Evolutionary conservation across 2,888 invertebrate species (phyloP), one percentile per base, ranked within the genome.

Genomic region (Synergus laeviventris): DNA sequence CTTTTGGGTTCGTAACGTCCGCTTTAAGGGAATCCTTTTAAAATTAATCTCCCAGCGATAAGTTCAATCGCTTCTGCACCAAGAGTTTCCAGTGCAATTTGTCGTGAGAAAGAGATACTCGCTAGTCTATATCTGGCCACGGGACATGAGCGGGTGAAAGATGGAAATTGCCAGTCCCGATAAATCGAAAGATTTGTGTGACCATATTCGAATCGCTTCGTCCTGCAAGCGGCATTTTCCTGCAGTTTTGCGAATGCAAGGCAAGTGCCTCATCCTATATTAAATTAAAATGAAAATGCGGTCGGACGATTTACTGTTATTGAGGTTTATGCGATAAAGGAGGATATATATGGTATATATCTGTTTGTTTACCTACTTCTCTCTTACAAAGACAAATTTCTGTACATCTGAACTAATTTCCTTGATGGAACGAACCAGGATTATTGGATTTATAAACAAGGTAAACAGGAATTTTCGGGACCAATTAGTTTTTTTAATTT

Each of bases 1-100:
- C 45, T 45, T 42, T 70, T 70, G 24, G 4, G 24, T 70, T 70
- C 16, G 9, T 31, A 31, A 49, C n/a, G 70, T 70, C 12, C 70
- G 70, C 70, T 70, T 70, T 49, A 70, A 70, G 16, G 77, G 80
- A 70, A 49, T 70, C 49, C 45, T 70, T 49, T 45, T 21, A 45
- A 70, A 70, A 79, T 76, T 80, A 81, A 81, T 80, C 76, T 78
- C 62, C 74, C 78, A 78, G 75, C 78, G 78, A 79, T 78, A 81
- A 81, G 78, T 80, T 76, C 78, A 66, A 74, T 75, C 59, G 76
- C 77, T 75, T 76, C 64, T 56, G 74, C 76, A 38, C 61, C 76
- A 76, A 77, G 45, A 49, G 36, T 70, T 45, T 70, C 74, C 76
- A 76, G 75, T 42, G 74, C 73, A 76, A 80, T 82, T 82, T 79